These are phyloP conservation scores for Steinernema carpocapsae DNA, from an alignment of 2,888 invertebrate species.

Conservation along the genomic window DNA sequence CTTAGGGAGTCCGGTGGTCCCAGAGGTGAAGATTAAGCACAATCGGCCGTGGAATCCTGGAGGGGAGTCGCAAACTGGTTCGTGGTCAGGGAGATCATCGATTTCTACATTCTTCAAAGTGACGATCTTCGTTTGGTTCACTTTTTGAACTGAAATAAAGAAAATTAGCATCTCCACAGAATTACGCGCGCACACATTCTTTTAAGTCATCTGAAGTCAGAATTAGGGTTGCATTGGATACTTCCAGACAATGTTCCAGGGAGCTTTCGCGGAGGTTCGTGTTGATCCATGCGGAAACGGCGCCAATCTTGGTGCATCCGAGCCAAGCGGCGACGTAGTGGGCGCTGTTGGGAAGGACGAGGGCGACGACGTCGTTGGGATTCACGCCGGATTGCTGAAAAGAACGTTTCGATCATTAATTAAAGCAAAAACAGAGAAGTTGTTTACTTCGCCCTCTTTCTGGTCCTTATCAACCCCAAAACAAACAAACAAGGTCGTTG, in stretches of 20 bases:
- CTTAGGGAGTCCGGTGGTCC: slow-evolving; percentile 94
- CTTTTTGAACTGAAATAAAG: neutral
- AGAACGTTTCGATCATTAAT: too few species aligned
- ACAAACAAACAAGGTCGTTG: too few species aligned
- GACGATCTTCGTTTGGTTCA: neutral
- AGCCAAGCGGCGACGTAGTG: slow-evolving; percentile 90
- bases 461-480: too few species aligned
- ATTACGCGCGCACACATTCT: too few species aligned
- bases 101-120: neutral
- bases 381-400: slow-evolving; percentile 2
- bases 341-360: slow-evolving; percentile 88
- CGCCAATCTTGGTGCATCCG: slow-evolving; percentile 80
- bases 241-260: slow-evolving; percentile 80
- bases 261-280: slow-evolving; percentile 84
- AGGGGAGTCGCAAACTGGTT: neutral
- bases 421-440: too few species aligned
- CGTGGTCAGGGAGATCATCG: neutral
- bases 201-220: slow-evolving; percentile 7
- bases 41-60: slow-evolving; percentile 70
- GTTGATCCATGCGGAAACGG: slow-evolving; percentile 82
- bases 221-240: slow-evolving; percentile 32
- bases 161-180: too few species aligned
- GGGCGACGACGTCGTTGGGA: slow-evolving; percentile 82
- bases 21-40: slow-evolving; percentile 93
- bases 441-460: too few species aligned